These are phyloP conservation scores for Thelaira solivaga DNA, from an alignment of 2,888 invertebrate genomes.

Conservation along the genomic window DNA sequence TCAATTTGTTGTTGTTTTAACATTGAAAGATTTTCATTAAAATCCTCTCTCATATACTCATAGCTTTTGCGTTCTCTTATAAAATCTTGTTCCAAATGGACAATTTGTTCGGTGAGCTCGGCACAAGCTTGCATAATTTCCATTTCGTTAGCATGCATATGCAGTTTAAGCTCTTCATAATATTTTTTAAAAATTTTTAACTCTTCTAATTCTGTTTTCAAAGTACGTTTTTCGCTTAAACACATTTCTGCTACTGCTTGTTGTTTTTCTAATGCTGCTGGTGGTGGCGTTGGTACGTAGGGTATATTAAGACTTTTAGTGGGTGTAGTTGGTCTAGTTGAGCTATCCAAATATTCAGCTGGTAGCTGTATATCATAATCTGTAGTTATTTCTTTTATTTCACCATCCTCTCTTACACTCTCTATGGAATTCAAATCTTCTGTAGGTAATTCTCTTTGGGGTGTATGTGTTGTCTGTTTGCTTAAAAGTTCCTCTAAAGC, in stretches of 20 bases:
- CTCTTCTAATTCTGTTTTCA: conserved; percentile 66
- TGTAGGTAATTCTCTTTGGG: conserved; percentile 56
- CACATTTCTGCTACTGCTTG: conserved; percentile 57
- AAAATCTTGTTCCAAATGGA: conserved; percentile 68
- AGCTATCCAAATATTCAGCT: conserved; percentile 66
- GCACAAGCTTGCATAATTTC: conserved; percentile 68
- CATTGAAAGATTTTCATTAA: conserved; percentile 69
- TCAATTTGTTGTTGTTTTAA: conserved; percentile 68
- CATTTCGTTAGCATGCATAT: conserved; percentile 70
- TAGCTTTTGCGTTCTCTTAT: conserved; percentile 68
- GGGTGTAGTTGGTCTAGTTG: conserved; percentile 73
- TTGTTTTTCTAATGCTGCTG: conserved; percentile 10
- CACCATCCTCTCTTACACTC: conserved; percentile 68
- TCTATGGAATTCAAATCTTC: conserved; percentile 71
- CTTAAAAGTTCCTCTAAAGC: conserved; percentile 70
- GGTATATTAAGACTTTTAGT: conserved; percentile 68
- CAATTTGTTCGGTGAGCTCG: conserved; percentile 67
- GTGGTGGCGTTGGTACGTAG: conserved; percentile 64
- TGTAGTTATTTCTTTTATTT: conserved; percentile 53
- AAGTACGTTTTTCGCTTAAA: conserved; percentile 61
- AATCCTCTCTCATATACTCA: conserved; percentile 72
- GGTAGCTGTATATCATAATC: conserved; percentile 47
- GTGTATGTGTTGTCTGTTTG: conserved; percentile 17
- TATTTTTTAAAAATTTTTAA: conserved; percentile 69
- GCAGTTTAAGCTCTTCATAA: conserved; percentile 71